phyloP scores from a whole-genome alignment of 1,140 invertebrate genomes.

The Arion vulgaris region DNA sequence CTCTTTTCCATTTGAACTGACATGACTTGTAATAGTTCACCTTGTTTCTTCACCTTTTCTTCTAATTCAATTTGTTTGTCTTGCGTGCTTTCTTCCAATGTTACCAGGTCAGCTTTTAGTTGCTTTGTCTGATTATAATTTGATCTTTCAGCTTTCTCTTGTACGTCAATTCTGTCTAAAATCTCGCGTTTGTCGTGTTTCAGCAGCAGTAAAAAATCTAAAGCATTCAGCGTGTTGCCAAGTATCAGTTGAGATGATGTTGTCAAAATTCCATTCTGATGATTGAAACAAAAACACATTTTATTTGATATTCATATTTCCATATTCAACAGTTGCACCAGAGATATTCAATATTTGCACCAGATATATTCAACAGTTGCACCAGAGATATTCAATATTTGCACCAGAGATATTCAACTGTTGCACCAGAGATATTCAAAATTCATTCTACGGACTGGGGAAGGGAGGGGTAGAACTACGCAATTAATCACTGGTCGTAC shows the following conservation, averaged over 20 bases:
- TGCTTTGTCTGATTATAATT: not conserved
- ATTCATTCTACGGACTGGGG: too few relatives aligned
- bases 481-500: too few relatives aligned
- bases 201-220: not conserved
- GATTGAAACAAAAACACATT: too few relatives aligned
- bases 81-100: not conserved
- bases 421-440: too few relatives aligned
- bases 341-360: too few relatives aligned
- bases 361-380: too few relatives aligned
- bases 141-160: not conserved
- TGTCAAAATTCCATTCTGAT: not conserved
- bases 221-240: not conserved
- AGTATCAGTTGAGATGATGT: not conserved
- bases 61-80: not conserved
- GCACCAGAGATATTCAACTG: too few relatives aligned
- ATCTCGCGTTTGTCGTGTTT: not conserved
- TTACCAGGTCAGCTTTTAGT: not conserved
- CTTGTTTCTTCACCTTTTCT: not conserved
- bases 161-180: not conserved
- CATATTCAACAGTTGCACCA: too few relatives aligned
- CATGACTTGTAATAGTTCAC: not conserved
- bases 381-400: too few relatives aligned
- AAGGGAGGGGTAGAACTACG: too few relatives aligned
- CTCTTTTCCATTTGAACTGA: not conserved
- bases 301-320: too few relatives aligned